phyloP scores from a whole-genome alignment of 2,888 invertebrate genomes.

The Chrysotoxum bicinctum region DNA sequence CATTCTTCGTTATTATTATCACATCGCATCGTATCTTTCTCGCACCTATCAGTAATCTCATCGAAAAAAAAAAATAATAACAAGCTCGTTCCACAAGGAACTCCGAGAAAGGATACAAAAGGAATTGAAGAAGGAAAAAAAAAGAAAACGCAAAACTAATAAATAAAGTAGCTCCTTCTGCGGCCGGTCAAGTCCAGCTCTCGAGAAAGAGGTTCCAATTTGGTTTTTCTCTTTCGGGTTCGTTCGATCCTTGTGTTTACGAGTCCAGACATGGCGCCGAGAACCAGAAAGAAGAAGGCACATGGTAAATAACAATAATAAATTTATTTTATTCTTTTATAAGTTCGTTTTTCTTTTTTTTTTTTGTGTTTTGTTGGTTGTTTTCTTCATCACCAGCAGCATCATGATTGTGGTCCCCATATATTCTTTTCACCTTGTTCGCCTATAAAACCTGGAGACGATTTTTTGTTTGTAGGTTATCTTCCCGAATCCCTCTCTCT shows the following conservation, averaged over 20 bases:
- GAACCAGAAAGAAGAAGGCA: conserved; percentile 82
- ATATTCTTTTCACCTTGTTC: conserved; percentile 49
- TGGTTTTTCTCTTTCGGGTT: conserved; percentile 12
- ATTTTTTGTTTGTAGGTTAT: conserved; percentile 73
- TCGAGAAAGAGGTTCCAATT: conserved; percentile 17
- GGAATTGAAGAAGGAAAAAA: background rate
- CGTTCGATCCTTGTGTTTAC: conserved; percentile 68
- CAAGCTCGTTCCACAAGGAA: background rate
- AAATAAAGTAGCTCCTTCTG: conserved; percentile 64
- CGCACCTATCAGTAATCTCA: conserved; percentile 61
- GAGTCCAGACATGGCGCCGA: conserved; percentile 82
- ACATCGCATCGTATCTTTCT: conserved; percentile 49
- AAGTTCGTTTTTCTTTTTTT: conserved; percentile 17
- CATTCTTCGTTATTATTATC: conserved; percentile 35
- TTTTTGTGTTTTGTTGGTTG: conserved; percentile 33
- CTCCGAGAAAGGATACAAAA: background rate
- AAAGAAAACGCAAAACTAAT: conserved; percentile 65
- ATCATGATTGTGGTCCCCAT: conserved; percentile 48
- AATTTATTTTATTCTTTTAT: conserved; percentile 74
- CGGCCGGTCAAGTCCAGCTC: background rate
- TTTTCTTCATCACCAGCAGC: conserved; percentile 53
- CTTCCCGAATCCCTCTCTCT: background rate
- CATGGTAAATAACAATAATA: conserved; percentile 82
- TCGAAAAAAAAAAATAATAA: conserved; percentile 37
- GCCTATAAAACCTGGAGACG: conserved; percentile 73